Conservation (phyloP, 1,140 invertebrate genomes). For the Aphis craccivora region DNA sequence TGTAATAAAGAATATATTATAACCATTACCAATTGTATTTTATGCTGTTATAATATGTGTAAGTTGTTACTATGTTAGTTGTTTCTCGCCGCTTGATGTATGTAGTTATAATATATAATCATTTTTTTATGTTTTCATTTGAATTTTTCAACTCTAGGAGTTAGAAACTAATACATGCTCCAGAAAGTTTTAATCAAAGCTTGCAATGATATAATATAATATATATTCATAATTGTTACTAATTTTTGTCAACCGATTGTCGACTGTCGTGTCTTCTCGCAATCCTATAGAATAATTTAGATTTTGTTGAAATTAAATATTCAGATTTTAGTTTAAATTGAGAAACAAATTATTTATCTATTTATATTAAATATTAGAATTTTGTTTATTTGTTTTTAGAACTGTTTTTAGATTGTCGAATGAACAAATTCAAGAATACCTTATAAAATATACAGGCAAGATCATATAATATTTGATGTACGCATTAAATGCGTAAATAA, state of each 20-base stretch:
- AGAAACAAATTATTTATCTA: not conserved
- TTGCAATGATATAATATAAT: not conserved
- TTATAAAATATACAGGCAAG: not conserved
- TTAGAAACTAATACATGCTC: not conserved
- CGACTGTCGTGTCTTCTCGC: not conserved
- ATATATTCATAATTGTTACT: not conserved
- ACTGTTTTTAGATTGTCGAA: not conserved
- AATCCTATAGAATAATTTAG: not conserved
- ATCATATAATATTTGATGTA: not conserved
- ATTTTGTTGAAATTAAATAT: not conserved
- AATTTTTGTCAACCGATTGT: not conserved
- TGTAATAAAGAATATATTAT: not conserved
- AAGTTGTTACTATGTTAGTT: not conserved
- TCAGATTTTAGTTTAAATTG: not conserved
- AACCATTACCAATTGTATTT: not conserved
- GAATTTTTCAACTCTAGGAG: not conserved
- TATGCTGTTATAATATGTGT: not conserved
- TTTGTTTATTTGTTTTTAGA: not conserved
- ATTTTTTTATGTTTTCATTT: not conserved
- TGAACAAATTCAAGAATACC: not conserved
- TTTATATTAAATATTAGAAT: not conserved
- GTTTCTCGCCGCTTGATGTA: not conserved
- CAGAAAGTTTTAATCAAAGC: not conserved
- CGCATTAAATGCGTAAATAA: not conserved
- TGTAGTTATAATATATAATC: not conserved